Base-by-base conservation (phyloP, 2,797 vertebrate genomes). In the Microchirus variegatus region DNA sequence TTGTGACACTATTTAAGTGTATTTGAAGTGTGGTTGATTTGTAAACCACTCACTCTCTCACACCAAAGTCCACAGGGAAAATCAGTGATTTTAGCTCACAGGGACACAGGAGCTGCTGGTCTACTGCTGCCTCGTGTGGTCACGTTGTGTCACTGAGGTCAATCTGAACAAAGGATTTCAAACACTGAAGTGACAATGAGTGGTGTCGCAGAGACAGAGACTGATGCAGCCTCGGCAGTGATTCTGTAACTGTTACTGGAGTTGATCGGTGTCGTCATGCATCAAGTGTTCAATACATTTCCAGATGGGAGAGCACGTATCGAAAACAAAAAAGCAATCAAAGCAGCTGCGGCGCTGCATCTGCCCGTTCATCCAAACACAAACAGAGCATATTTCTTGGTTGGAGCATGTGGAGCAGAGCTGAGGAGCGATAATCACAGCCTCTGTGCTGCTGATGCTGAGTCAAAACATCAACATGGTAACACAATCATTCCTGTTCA, bases 281-380 rank as follows among this genome's bases (percentile, higher is more conserved):
- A 37, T 59, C 59, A 63, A 36, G 74, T 57, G 36, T 48, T 64
- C 42, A 31, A 57, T 68, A 50, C 38, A 57, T 64, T 63, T 80
- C 43, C 54, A 58, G 13, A n/a, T 15, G 10, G 22, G 46, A 63
- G 42, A 57, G 12, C 2, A 12, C 3, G 2, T 8, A n/a, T 3
- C 15, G 15, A 10, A 17, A 10, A 11, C 17, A 35, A 35, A 45
- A 31, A 46, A 53, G 51, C 31, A 42, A 42, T 36, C 18, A 47
- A 5, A 31, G 31, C 51, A 52, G 47, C 45, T 73, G 10, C 47
- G 14, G n/a, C 14, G 19, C 14, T 60, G 48, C 69, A 75, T 73
- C 54, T 64, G 56, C 36, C 26, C 18, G 43, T 43, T 2, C 48
- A 72, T 31, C 16, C n/a, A 16, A 59, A 40, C 43, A 64, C 50